Percentiles rank a stretch among this genome's conserved stretches.
Conservation (phyloP, 1,140 invertebrate genomes). For the Solen grandis region DNA sequence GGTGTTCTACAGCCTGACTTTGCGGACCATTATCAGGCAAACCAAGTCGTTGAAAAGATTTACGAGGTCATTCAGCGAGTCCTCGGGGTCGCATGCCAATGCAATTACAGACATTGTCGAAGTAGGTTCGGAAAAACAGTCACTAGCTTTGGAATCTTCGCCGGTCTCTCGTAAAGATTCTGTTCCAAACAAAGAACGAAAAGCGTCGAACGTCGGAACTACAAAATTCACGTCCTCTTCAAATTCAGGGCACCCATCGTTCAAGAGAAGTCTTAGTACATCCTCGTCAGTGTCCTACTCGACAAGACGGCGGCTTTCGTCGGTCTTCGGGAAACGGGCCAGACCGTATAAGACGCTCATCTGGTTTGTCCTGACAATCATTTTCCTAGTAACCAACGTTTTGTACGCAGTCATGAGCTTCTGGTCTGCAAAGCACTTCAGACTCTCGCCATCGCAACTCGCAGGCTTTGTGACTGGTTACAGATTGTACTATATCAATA, state of each 20-base stretch:
- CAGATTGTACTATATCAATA: slow-evolving; percentile 57
- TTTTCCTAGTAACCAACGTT: slow-evolving; percentile 41
- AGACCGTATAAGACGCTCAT: slow-evolving; percentile 53
- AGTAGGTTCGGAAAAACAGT: not conserved
- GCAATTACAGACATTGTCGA: not conserved
- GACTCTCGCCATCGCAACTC: slow-evolving; percentile 8
- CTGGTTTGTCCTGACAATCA: slow-evolving; percentile 58
- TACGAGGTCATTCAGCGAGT: not conserved
- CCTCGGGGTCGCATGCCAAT: slow-evolving; percentile 4
- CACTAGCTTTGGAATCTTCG: not conserved
- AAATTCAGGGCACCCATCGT: not conserved
- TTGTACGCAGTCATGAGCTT: slow-evolving; percentile 26
- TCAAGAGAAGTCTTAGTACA: not conserved
- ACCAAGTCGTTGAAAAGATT: too few species aligned
- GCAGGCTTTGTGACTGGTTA: slow-evolving; percentile 33
- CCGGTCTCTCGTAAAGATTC: not conserved
- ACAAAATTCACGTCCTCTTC: not conserved
- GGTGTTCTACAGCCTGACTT: slow-evolving; percentile 36
- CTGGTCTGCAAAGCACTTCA: slow-evolving; percentile 33
- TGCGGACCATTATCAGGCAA: slow-evolving; percentile 17
- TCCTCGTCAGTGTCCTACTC: not conserved
- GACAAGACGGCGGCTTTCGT: not conserved
- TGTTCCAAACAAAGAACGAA: not conserved
- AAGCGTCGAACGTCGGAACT: not conserved
- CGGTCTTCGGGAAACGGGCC: not conserved